Evolutionary conservation across 92 coral and sea anemone species (phyloP), one percentile per base, ranked within the genome.

Genomic region (Isaurus tuberculatus): DNA sequence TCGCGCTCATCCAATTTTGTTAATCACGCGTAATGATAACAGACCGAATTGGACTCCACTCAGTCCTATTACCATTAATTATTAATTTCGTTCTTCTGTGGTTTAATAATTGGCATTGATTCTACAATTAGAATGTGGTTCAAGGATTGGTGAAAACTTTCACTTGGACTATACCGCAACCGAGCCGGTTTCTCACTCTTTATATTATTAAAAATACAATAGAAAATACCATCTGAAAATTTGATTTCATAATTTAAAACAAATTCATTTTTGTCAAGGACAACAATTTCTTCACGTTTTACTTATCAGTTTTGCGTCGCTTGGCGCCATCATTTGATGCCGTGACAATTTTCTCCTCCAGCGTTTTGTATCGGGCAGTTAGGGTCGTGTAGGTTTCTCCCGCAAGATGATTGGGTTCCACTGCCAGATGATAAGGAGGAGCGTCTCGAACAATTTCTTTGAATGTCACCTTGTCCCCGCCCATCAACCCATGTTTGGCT

Each of bases 401-500:
- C 15, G 93, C 91, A 15, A 65, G 81, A n/a, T 48, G 68, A 30
- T 42, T 19, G 44, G 99, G 99, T 43, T 87, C 79, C 25, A 92
- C 93, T 57, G 95, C 92, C 85, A 94, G 79, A 60, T 89, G 84
- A 75, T 96, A 92, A 4, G 92, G 90, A 1, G 94, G 92, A 8
- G 92, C 95, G 32, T 28, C 86, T 23, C 77, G 84, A 66, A 96
- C 92, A 20, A 89, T 88, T 22, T 94, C 92, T 87, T 84, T 83
- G 55, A 92, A 96, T 32, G 89, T 28, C 49, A 30, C 83, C 28
- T 81, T 84, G 46, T 80, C 89, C 26, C 81, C 87, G 28, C 89
- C 88, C 78, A 85, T 83, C 83, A 86, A 58, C 0, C 99, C 98
- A 71, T 94, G 99, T 36, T 94, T 94, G 40, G 99, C 99, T 27